Evolutionary conservation across 2,113 vertebrate species (phyloP).

Genomic region (Acanthochromis polyacanthus): DNA sequence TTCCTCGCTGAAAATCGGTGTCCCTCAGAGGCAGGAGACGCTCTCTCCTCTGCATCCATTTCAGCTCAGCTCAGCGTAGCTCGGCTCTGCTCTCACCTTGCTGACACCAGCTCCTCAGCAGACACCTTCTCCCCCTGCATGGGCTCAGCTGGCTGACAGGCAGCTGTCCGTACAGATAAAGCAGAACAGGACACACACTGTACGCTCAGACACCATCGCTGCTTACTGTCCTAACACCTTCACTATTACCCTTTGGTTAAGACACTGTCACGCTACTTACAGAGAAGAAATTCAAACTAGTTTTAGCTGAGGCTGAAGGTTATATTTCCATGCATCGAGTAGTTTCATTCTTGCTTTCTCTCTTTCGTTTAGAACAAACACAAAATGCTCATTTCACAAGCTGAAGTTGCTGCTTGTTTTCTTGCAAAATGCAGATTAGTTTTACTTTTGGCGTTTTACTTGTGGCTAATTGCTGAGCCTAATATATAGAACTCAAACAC

Average conservation of each 20-base stretch:
- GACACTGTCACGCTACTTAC: constrained; percentile 11
- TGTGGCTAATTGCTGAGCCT: constrained; percentile 45
- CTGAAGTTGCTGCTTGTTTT: constrained; percentile 26
- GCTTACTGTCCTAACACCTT: constrained; percentile 65
- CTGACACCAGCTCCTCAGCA: constrained; percentile 74
- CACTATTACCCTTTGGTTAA: constrained; percentile 38
- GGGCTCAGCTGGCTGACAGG: constrained; percentile 80
- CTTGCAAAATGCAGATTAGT: constrained; percentile 35
- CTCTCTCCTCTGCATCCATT: constrained; percentile 69
- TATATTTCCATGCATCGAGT: neutral
- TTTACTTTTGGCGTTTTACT: constrained; percentile 28
- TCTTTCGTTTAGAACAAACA: constrained; percentile 23
- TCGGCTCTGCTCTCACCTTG: constrained; percentile 69
- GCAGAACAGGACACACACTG: constrained; percentile 59
- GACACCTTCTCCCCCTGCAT: constrained; percentile 59
- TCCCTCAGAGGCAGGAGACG: constrained; percentile 80
- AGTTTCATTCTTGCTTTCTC: neutral
- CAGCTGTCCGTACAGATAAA: constrained; percentile 79
- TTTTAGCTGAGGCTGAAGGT: neutral
- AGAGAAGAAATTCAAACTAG: constrained; percentile 6
- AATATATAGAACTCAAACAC: constrained; percentile 37
- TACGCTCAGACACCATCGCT: constrained; percentile 59
- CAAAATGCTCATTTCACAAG: neutral
- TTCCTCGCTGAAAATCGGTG: constrained; percentile 70
- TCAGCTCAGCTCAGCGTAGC: constrained; percentile 66